These are phyloP conservation scores for Podilymbus podiceps DNA, from an alignment of 2,113 vertebrate species.

Conservation along the genomic window DNA sequence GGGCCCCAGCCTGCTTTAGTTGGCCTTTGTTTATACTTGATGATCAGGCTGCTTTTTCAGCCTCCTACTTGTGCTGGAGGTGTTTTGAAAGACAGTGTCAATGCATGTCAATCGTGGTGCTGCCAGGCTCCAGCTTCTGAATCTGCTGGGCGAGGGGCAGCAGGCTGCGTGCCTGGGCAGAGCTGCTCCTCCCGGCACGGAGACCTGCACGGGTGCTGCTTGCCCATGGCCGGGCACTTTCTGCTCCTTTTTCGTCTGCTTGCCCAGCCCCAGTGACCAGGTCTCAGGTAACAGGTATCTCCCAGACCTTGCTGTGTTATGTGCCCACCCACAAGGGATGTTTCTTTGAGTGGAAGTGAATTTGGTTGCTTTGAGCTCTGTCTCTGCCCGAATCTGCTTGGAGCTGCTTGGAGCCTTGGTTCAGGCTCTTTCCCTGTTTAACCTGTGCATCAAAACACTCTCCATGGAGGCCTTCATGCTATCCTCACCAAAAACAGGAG, in stretches of 20 bases:
- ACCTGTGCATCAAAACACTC: background rate
- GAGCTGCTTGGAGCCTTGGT: background rate
- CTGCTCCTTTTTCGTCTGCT: background rate
- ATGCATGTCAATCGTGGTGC: background rate
- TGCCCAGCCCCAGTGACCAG: background rate
- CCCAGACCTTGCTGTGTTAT: background rate
- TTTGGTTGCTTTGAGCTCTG: background rate
- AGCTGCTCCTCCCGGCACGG: background rate
- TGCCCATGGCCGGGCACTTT: background rate
- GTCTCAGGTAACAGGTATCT: background rate
- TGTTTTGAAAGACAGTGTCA: background rate
- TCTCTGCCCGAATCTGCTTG: background rate
- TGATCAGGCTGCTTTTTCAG: background rate
- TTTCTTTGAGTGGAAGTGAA: background rate
- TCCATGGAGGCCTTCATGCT: background rate
- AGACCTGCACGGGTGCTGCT: background rate
- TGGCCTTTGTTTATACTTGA: background rate
- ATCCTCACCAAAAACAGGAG: background rate
- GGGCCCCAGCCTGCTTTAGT: background rate
- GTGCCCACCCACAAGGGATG: background rate
- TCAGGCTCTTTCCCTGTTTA: background rate
- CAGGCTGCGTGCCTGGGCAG: background rate
- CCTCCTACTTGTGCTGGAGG: background rate
- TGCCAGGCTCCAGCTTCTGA: background rate
- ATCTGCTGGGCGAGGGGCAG: background rate